These are phyloP conservation scores for Chironomus tepperi DNA, from an alignment of 1,140 invertebrate species.

Conservation along the genomic window DNA sequence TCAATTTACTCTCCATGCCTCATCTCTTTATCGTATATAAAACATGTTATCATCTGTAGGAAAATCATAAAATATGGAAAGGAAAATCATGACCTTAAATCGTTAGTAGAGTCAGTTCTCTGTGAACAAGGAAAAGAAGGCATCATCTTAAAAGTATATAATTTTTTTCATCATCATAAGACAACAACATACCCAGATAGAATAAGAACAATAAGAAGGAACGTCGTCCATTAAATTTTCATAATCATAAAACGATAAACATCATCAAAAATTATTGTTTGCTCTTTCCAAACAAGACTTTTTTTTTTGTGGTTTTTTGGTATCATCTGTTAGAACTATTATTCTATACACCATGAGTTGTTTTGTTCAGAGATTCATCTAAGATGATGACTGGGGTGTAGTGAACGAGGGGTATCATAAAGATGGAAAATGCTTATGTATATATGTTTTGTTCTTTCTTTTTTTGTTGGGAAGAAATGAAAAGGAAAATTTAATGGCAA, in stretches of 20 bases:
- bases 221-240: slow-evolving; percentile 18
- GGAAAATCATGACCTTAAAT: slow-evolving; percentile 17
- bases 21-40: neutral
- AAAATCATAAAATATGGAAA: slow-evolving; percentile 20
- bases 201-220: neutral
- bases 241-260: slow-evolving; percentile 20
- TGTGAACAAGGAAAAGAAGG: neutral
- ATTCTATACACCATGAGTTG: slow-evolving; percentile 5
- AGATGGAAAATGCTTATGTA: neutral
- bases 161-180: slow-evolving; percentile 13
- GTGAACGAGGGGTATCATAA: neutral
- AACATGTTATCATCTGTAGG: slow-evolving; percentile 13
- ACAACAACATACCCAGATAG: neutral
- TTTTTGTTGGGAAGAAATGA: neutral
- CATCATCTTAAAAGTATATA: slow-evolving; percentile 19
- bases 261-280: slow-evolving; percentile 24
- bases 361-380: neutral
- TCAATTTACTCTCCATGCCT: neutral
- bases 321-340: slow-evolving; percentile 19
- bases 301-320: neutral
- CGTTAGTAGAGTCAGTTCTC: too few relatives aligned
- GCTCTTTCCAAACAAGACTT: slow-evolving; percentile 18
- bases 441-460: neutral
- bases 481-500: slow-evolving; percentile 8
- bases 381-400: neutral